Percentiles rank a stretch among this genome's conserved stretches.
Conservation (phyloP, 1,140 invertebrate genomes). For the Anadara kagoshimensis region DNA sequence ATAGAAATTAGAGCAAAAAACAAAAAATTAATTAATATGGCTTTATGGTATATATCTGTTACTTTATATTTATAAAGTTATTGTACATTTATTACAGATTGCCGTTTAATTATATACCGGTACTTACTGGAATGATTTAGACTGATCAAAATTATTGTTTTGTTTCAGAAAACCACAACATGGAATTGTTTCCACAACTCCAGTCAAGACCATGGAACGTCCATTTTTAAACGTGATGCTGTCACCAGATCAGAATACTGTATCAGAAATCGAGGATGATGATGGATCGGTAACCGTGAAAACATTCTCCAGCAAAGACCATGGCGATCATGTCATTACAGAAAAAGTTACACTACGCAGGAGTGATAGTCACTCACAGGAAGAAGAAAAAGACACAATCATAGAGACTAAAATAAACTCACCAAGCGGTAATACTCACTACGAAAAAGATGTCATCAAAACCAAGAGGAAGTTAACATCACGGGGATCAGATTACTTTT, state of each 20-base stretch:
- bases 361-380: constrained; percentile 82
- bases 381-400: constrained; percentile 84
- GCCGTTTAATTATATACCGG: no score
- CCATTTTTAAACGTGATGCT: constrained; percentile 2
- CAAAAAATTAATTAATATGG: no score
- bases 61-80: no score
- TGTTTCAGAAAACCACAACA: neutral
- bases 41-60: no score
- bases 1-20: no score
- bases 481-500: constrained; percentile 63
- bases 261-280: constrained; percentile 51
- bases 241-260: constrained; percentile 23
- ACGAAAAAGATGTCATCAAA: constrained; percentile 61
- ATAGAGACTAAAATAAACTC: constrained; percentile 56
- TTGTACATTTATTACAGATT: no score
- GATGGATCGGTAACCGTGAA: constrained; percentile 58
- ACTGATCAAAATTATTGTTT: no score
- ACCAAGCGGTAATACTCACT: constrained; percentile 50
- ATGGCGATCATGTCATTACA: constrained; percentile 54
- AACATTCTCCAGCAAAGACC: constrained; percentile 43
- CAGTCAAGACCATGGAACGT: neutral
- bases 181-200: neutral
- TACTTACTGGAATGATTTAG: no score
- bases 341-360: constrained; percentile 72
- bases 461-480: constrained; percentile 59